phyloP scores from a whole-genome alignment of 2,113 vertebrate species.

The Platichthys stellatus region DNA sequence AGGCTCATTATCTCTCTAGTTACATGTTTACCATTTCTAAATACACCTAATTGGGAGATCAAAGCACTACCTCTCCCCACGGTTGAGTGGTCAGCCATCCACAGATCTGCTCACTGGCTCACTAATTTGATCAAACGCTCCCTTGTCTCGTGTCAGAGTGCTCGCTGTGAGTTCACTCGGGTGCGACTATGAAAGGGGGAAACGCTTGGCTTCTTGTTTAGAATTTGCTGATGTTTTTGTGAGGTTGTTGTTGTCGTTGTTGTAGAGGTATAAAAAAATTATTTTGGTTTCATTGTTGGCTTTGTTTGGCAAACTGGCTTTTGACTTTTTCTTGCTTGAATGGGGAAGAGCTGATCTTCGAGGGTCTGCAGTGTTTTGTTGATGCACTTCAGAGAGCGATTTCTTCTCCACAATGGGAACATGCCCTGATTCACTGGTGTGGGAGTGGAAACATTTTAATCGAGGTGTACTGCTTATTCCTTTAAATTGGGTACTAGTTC shows the following conservation, averaged over 20 bases:
- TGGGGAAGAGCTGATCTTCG: background rate
- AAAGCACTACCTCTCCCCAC: slow-evolving; percentile 48
- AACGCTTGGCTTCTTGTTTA: background rate
- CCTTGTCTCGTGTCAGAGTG: slow-evolving; percentile 3
- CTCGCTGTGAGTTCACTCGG: slow-evolving; percentile 25
- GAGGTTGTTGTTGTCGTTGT: background rate
- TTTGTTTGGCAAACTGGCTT: slow-evolving; percentile 13
- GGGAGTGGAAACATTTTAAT: background rate
- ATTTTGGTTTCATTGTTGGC: background rate
- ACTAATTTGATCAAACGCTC: slow-evolving; percentile 56
- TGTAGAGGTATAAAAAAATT: background rate
- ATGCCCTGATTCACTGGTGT: background rate
- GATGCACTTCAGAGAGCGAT: background rate
- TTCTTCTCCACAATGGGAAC: background rate
- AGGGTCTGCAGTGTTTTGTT: background rate
- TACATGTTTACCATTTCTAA: slow-evolving; percentile 74
- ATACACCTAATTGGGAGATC: slow-evolving; percentile 78
- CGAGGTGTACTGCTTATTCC: background rate
- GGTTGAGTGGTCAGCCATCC: slow-evolving; percentile 33
- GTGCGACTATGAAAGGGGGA: slow-evolving; percentile 14
- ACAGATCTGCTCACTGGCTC: slow-evolving; percentile 34
- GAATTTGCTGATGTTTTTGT: slow-evolving; percentile 6
- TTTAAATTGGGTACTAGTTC: background rate
- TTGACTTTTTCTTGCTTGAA: slow-evolving; percentile 38
- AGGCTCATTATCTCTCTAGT: slow-evolving; percentile 76